phyloP scores from a whole-genome alignment of 2,113 vertebrate genomes.

The Bambusicola thoracicus region DNA sequence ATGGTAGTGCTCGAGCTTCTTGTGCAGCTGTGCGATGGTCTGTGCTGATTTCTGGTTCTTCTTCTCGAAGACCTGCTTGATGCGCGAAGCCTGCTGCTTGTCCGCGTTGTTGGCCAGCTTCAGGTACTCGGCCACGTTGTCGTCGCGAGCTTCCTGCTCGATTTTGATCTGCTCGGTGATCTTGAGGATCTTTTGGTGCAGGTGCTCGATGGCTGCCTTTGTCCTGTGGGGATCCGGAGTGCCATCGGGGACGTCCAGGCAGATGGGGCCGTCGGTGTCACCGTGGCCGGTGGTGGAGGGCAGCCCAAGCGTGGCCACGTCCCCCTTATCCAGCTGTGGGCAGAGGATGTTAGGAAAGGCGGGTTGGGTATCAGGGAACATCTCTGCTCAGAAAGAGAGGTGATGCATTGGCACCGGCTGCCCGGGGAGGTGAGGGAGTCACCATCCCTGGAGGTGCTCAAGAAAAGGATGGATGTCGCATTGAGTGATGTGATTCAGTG shows the following conservation, averaged over 20 bases:
- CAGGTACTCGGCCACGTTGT: constrained; percentile 97
- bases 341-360: too few relatives aligned
- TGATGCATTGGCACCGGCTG: too few relatives aligned
- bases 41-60: constrained; percentile 99
- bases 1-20: constrained; percentile 97
- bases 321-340: constrained; percentile 92
- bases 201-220: constrained; percentile 92
- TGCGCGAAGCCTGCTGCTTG: constrained; percentile 94
- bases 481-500: too few relatives aligned
- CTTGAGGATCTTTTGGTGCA: constrained; percentile 98
- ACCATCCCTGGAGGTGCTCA: too few relatives aligned
- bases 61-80: constrained; percentile 99
- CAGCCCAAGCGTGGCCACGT: constrained; percentile 83
- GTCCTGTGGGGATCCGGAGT: constrained; percentile 89
- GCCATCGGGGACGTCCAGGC: constrained; percentile 86
- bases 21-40: constrained; percentile 97
- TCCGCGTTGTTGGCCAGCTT: constrained; percentile 98
- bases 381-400: too few relatives aligned
- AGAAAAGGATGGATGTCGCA: too few relatives aligned
- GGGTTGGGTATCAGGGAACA: too few relatives aligned
- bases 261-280: constrained; percentile 89
- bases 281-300: constrained; percentile 84
- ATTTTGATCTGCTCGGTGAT: constrained; percentile 98
- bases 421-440: too few relatives aligned
- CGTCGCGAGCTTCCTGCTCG: constrained; percentile 96